phyloP scores from a whole-genome alignment of 2,888 invertebrate species.

The Desoria tigrina region DNA sequence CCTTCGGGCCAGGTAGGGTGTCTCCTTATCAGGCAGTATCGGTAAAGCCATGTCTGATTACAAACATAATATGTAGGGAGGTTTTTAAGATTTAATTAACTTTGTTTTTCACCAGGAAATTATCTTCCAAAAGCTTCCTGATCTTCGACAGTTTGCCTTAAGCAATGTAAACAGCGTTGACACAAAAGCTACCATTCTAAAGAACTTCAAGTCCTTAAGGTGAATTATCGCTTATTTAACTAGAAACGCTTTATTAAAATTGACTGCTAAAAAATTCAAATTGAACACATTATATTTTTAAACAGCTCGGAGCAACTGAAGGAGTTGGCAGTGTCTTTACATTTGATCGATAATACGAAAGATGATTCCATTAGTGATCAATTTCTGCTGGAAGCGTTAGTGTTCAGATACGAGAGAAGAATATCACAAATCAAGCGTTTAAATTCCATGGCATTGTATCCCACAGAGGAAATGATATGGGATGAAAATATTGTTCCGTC shows the following conservation, averaged over 20 bases:
- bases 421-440: constrained; percentile 90
- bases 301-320: constrained; percentile 74
- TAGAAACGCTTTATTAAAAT: background rate
- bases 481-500: constrained; percentile 98
- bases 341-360: constrained; percentile 76
- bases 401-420: constrained; percentile 83
- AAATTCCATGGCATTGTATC: constrained; percentile 97
- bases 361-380: constrained; percentile 69
- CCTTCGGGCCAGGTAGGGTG: no score
- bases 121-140: constrained; percentile 86
- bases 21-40: no score
- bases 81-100: no score
- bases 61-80: no score
- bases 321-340: constrained; percentile 81
- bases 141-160: constrained; percentile 81
- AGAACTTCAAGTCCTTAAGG: constrained; percentile 67
- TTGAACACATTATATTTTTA: constrained; percentile 17
- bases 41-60: no score
- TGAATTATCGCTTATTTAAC: background rate
- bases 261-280: background rate
- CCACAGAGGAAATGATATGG: constrained; percentile 97
- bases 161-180: constrained; percentile 96
- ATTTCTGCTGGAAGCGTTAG: constrained; percentile 83
- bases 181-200: constrained; percentile 75
- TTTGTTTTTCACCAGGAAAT: constrained; percentile 68